Evolutionary conservation across 2,797 vertebrate genomes (phyloP).

Genomic region (Aphelocoma californica): DNA sequence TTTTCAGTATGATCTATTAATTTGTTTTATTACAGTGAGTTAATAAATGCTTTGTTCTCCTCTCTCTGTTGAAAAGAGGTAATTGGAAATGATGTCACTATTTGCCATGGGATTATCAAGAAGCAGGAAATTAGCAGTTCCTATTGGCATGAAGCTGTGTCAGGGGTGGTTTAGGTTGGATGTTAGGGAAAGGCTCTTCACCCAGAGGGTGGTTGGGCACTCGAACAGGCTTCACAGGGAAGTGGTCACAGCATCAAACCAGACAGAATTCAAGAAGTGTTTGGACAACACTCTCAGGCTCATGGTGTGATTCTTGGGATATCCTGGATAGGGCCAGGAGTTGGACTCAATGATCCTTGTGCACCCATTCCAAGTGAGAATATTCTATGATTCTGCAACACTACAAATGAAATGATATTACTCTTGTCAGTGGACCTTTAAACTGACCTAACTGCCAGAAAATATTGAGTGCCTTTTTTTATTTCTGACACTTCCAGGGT

Average conservation of each 20-base stretch:
- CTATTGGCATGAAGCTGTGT: not conserved
- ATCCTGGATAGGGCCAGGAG: not conserved
- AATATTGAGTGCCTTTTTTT: not conserved
- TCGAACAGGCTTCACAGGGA: not conserved
- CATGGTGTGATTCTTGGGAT: no score
- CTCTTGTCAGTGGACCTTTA: not conserved
- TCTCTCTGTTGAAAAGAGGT: not conserved
- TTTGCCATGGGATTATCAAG: not conserved
- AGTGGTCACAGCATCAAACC: not conserved
- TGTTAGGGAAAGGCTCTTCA: not conserved
- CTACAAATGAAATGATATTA: not conserved
- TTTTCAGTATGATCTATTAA: not conserved
- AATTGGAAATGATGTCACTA: not conserved
- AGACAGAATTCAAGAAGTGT: not conserved
- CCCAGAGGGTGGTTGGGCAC: rapidly evolving
- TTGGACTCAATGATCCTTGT: no score
- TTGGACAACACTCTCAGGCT: not conserved
- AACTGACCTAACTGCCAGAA: not conserved
- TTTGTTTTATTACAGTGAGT: not conserved
- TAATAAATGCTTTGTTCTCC: not conserved
- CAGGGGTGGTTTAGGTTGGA: not conserved
- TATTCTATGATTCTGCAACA: rapidly evolving
- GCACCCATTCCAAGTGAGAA: not conserved
- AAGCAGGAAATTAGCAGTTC: not conserved
- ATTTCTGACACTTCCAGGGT: not conserved